A percentile compares a stretch with the other conserved stretches of the same genome.
These are phyloP conservation scores for Saguinus imperator DNA, from an alignment of 2,113 vertebrate genomes.

Conservation along the genomic window DNA sequence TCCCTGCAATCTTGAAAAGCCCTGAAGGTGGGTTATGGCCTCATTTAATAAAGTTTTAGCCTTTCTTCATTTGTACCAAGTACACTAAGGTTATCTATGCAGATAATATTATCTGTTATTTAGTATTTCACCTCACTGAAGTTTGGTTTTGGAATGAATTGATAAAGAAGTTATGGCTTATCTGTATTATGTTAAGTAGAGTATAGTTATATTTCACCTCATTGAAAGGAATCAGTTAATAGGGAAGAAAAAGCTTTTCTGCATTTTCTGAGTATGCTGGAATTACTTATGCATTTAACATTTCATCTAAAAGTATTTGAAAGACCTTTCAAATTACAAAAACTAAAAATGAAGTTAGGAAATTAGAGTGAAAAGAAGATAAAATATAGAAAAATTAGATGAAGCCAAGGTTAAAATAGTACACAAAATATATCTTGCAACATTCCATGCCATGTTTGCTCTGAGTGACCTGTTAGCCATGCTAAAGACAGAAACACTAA, in stretches of 20 bases:
- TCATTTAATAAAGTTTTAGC: background rate
- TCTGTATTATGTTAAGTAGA: background rate
- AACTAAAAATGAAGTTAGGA: background rate
- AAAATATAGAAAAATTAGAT: conserved; percentile 31
- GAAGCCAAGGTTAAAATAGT: conserved; percentile 15
- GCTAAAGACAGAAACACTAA: background rate
- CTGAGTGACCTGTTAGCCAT: background rate
- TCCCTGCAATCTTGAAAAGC: background rate
- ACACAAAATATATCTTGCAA: background rate
- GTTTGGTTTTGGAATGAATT: background rate
- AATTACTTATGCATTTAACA: background rate
- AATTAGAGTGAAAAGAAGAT: background rate
- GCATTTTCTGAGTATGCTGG: background rate
- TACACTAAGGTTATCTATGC: background rate
- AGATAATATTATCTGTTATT: background rate
- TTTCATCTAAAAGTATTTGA: background rate
- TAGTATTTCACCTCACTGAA: background rate
- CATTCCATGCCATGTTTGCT: background rate
- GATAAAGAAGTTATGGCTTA: background rate
- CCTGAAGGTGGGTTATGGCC: background rate
- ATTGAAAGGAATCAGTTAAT: background rate
- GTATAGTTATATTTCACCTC: background rate
- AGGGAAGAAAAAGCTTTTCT: background rate
- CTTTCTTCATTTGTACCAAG: background rate
- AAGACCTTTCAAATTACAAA: conserved; percentile 28